phyloP scores from a whole-genome alignment of 2,113 vertebrate genomes.

The Cochlearius cochlearius region DNA sequence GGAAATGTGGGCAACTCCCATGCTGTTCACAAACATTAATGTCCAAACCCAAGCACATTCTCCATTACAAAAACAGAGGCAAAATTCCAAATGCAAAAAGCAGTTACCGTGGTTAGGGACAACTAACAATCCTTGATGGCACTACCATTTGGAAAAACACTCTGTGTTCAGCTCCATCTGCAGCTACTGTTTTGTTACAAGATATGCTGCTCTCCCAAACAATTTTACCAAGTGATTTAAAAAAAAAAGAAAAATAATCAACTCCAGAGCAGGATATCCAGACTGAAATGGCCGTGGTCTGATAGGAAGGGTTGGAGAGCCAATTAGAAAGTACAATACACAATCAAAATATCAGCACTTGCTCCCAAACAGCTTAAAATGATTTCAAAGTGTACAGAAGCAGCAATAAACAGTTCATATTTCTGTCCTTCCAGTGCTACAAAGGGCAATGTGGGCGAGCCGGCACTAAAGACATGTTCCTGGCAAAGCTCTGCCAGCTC shows the following conservation, averaged over 20 bases:
- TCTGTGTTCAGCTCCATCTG: slow-evolving; percentile 28
- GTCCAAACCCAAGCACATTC: slow-evolving; percentile 36
- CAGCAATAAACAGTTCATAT: slow-evolving; percentile 26
- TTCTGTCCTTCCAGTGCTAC: slow-evolving; percentile 28
- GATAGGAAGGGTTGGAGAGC: slow-evolving; percentile 11
- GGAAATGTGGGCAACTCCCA: slow-evolving; percentile 48
- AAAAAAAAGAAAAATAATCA: neutral
- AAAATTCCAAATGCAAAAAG: slow-evolving; percentile 33
- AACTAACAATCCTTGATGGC: slow-evolving; percentile 36
- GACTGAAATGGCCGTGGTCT: neutral
- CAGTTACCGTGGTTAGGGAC: neutral
- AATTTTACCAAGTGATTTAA: neutral
- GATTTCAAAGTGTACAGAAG: neutral
- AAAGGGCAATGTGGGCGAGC: neutral
- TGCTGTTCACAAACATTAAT: slow-evolving; percentile 32
- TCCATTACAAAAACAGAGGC: slow-evolving; percentile 50
- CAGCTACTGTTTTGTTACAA: slow-evolving; percentile 19
- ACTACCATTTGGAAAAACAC: slow-evolving; percentile 25
- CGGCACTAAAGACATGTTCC: neutral
- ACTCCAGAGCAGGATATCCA: slow-evolving; percentile 11
- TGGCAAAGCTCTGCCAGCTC: neutral
- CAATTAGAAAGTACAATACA: slow-evolving; percentile 60
- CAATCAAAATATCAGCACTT: slow-evolving; percentile 47
- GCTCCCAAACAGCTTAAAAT: slow-evolving; percentile 4
- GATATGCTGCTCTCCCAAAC: slow-evolving; percentile 19